Evolutionary conservation across 2,888 invertebrate species (phyloP).

Genomic region (Mylabris sibirica): DNA sequence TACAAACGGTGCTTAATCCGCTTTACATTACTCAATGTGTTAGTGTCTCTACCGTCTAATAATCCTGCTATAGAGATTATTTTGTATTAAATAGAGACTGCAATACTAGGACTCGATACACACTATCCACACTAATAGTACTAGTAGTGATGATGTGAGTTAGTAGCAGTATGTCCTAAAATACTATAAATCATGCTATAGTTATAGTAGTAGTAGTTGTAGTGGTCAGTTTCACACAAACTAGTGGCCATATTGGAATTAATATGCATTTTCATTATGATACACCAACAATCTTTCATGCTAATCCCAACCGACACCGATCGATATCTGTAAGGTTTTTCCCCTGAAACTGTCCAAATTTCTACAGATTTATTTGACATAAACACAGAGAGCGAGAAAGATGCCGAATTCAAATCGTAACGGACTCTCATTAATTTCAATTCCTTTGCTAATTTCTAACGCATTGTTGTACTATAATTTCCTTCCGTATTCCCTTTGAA

Average conservation of each 20-base stretch:
- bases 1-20: constrained; percentile 49
- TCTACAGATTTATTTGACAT: constrained; percentile 9
- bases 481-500: constrained; percentile 31
- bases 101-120: constrained; percentile 21
- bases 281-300: constrained; percentile 9
- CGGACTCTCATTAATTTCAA: constrained; percentile 41
- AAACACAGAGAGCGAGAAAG: no score
- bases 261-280: constrained; percentile 21
- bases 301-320: constrained; percentile 25
- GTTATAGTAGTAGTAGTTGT: neutral
- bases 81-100: constrained; percentile 38
- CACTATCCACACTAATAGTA: neutral
- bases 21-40: constrained; percentile 47
- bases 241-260: constrained; percentile 25
- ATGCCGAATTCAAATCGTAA: constrained; percentile 33
- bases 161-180: neutral
- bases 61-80: constrained; percentile 41
- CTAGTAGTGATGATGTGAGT: neutral
- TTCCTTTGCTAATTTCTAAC: constrained; percentile 43
- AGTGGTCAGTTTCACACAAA: constrained; percentile 23
- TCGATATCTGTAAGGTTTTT: neutral
- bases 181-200: neutral
- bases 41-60: constrained; percentile 42
- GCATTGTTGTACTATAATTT: constrained; percentile 32
- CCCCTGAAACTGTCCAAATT: neutral